phyloP scores from a whole-genome alignment of 2,113 vertebrate genomes.

The Potamarius usumacintae region DNA sequence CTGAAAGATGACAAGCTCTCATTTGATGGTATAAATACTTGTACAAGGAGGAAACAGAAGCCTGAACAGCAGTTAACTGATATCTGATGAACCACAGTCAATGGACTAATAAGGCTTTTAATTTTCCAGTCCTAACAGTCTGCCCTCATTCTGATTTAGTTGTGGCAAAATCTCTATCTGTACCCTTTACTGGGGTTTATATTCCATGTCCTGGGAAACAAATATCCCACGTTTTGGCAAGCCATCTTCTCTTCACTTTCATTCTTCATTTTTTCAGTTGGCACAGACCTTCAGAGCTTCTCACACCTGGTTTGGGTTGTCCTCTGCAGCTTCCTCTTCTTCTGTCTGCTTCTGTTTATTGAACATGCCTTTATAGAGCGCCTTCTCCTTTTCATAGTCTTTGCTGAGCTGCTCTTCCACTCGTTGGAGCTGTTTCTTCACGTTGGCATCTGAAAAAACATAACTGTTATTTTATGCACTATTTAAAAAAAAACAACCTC shows the following conservation, averaged over 20 bases:
- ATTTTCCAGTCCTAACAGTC: not conserved
- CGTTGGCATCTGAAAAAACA: slow-evolving; percentile 73
- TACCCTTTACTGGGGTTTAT: slow-evolving; percentile 18
- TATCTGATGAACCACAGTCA: slow-evolving; percentile 9
- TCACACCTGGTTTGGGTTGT: slow-evolving; percentile 50
- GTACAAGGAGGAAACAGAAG: not conserved
- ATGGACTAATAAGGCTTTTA: slow-evolving; percentile 17
- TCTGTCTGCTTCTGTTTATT: slow-evolving; percentile 54
- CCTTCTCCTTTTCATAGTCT: slow-evolving; percentile 80
- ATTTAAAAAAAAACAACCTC: not conserved
- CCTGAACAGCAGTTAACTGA: slow-evolving; percentile 1
- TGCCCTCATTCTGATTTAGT: not conserved
- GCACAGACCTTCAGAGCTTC: slow-evolving; percentile 40
- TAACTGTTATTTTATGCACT: not conserved
- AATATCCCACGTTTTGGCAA: slow-evolving; percentile 13
- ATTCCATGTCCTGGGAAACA: slow-evolving; percentile 13
- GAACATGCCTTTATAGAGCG: slow-evolving; percentile 86
- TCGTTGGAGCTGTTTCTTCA: slow-evolving; percentile 79
- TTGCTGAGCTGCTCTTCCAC: slow-evolving; percentile 78
- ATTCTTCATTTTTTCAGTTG: slow-evolving; percentile 1
- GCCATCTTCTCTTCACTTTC: not conserved
- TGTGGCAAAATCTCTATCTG: not conserved
- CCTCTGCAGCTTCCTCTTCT: slow-evolving; percentile 41
- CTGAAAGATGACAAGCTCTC: slow-evolving; percentile 3
- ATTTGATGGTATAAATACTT: not conserved